These are phyloP conservation scores for Oceanites oceanicus DNA, from an alignment of 2,113 vertebrate species.

Conservation along the genomic window DNA sequence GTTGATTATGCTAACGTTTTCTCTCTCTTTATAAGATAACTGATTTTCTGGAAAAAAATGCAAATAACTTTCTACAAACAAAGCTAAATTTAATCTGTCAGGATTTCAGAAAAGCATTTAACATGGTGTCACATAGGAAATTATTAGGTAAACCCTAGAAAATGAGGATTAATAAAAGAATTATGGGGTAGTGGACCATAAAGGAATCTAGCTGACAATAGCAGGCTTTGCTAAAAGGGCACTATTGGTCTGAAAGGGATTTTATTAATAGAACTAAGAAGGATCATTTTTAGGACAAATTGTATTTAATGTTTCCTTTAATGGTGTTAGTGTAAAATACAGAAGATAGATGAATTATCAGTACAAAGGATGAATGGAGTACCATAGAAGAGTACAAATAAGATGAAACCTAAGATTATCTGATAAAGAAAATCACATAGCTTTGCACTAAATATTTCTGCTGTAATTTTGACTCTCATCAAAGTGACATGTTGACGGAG, in stretches of 20 bases:
- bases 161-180: conserved; percentile 6
- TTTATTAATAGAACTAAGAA: background rate
- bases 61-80: background rate
- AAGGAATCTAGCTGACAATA: background rate
- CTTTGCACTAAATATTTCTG: background rate
- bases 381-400: background rate
- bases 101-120: background rate
- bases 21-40: background rate
- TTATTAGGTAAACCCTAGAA: background rate
- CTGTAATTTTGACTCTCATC: background rate
- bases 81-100: background rate
- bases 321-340: background rate
- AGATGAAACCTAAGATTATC: background rate
- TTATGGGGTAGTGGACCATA: background rate
- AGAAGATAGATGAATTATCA: background rate
- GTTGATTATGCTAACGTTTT: background rate
- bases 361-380: background rate
- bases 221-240: background rate
- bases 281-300: background rate
- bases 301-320: background rate
- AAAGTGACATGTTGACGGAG: background rate
- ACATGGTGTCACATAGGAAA: background rate
- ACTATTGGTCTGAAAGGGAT: background rate
- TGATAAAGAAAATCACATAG: background rate
- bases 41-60: background rate